Percentiles rank a stretch among this genome's conserved stretches.
These are phyloP conservation scores for Cactoblastis cactorum DNA, from an alignment of 2,888 invertebrate genomes.

Conservation along the genomic window DNA sequence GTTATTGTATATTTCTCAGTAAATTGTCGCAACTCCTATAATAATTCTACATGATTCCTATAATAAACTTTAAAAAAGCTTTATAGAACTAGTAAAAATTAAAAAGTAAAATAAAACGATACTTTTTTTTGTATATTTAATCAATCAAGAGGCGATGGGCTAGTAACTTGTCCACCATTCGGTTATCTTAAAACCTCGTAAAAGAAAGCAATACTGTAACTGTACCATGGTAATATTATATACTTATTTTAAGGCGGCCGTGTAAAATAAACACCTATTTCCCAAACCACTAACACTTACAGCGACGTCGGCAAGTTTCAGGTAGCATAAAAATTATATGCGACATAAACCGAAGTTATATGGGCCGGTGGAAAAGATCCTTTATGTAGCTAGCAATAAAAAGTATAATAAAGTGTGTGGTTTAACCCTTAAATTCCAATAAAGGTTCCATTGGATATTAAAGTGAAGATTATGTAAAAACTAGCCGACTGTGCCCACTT, in stretches of 20 bases:
- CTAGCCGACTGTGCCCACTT: too few relatives aligned
- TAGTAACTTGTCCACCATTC: too few relatives aligned
- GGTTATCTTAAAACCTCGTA: too few relatives aligned
- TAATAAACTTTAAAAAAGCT: too few relatives aligned
- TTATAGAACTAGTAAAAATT: too few relatives aligned
- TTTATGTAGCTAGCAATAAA: conserved; percentile 1
- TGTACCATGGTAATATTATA: not conserved
- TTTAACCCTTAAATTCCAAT: not conserved
- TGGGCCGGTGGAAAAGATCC: conserved; percentile 3
- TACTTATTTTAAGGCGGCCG: not conserved
- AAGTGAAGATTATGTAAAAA: not conserved
- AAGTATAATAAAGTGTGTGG: not conserved
- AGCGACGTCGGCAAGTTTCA: not conserved
- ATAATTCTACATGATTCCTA: too few relatives aligned
- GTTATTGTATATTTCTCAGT: too few relatives aligned
- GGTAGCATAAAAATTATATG: conserved; percentile 9
- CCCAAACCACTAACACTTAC: not conserved
- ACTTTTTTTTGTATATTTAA: too few relatives aligned
- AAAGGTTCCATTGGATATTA: not conserved
- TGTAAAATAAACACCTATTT: conserved; percentile 1
- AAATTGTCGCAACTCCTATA: too few relatives aligned
- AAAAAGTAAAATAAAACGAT: too few relatives aligned
- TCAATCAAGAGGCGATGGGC: too few relatives aligned
- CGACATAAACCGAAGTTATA: conserved; percentile 5
- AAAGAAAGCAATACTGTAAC: too few relatives aligned